Evolutionary conservation across 2,797 vertebrate genomes (phyloP), one percentile per base, ranked within the genome.

Genomic region (Masticophis lateralis): DNA sequence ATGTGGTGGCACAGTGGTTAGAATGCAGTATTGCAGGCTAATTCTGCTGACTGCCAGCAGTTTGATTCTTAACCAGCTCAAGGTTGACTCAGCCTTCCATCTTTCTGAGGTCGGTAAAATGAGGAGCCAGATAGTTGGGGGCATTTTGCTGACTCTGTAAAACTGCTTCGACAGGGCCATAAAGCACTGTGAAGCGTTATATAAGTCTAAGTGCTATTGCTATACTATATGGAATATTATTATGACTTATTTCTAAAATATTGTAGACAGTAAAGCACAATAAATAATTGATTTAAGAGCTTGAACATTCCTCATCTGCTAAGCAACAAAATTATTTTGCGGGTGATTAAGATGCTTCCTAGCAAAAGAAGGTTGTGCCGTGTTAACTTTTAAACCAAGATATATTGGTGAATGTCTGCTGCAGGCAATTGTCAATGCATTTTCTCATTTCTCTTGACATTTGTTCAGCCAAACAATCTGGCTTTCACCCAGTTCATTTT

Each of bases 401-500:
- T 96, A 61, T 94, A 96, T 95, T 94, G 92, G 91, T 91, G 95
- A 91, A 59, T 93, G 12, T 95, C 92, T 94, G 96, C 87, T 94
- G 63, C 87, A 12, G 94, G 91, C 18, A 86, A 27, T 92, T 87
- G 90, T 95, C 92, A 92, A 79, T 95, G 90, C 88, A 0, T 96
- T 96, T 96, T 96, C 94, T 94, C 95, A 94, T 95, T 96, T 96
- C 91, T 96, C 92, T 95, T 95, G 89, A 87, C 93, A 95, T 43
- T 94, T 94, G 59, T 66, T 53, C 9, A 91, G 37, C 11, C 47
- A 83, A 93, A 92, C 1, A 0, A 92, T 1, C 88, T 96, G 96
- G 96, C 95, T 94, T 91, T 53, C 25, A 94, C 96, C 95, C 96
- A 97, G 94, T 96, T 96, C 95, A 96, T 96, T 97, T 97, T 96